These are phyloP conservation scores for Caenorhabditis sulstoni DNA, from an alignment of 2,888 invertebrate genomes.

Conservation along the genomic window DNA sequence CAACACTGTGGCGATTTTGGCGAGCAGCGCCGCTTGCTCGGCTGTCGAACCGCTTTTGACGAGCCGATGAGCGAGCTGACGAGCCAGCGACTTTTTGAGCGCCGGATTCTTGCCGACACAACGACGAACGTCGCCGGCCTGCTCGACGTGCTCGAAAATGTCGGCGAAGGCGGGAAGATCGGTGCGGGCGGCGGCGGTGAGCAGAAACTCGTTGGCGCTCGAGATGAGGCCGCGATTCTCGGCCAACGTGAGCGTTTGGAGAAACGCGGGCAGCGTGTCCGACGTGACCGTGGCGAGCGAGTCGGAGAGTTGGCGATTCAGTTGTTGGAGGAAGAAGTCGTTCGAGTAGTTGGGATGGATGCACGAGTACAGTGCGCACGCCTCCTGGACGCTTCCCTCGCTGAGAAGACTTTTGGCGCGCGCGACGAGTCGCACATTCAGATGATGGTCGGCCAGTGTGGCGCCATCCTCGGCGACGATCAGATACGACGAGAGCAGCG, in stretches of 20 bases:
- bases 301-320: slow-evolving; percentile 26
- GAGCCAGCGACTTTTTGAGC: slow-evolving; percentile 42
- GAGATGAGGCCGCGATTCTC: slow-evolving; percentile 42
- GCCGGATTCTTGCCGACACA: slow-evolving; percentile 27
- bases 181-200: slow-evolving; percentile 3
- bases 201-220: slow-evolving; percentile 42
- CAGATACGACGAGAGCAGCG: slow-evolving; percentile 54
- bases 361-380: slow-evolving; percentile 41
- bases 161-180: slow-evolving; percentile 6
- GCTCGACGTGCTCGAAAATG: slow-evolving; percentile 48
- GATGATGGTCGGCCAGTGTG: slow-evolving; percentile 29
- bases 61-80: slow-evolving; percentile 33
- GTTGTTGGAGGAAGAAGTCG: slow-evolving; percentile 52
- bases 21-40: slow-evolving; percentile 26
- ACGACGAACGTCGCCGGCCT: slow-evolving; percentile 28
- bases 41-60: slow-evolving; percentile 7
- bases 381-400: slow-evolving; percentile 49
- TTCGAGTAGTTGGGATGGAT: slow-evolving; percentile 48
- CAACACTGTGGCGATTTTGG: slow-evolving; percentile 46
- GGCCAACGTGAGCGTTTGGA: slow-evolving; percentile 40
- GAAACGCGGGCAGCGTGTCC: slow-evolving; percentile 14
- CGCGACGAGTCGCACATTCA: slow-evolving; percentile 41
- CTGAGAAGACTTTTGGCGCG: slow-evolving; percentile 47
- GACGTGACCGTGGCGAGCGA: slow-evolving; percentile 4
- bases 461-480: slow-evolving; percentile 34